Evolutionary conservation across 2,797 vertebrate genomes (phyloP).

Genomic region (Molossus molossus): DNA sequence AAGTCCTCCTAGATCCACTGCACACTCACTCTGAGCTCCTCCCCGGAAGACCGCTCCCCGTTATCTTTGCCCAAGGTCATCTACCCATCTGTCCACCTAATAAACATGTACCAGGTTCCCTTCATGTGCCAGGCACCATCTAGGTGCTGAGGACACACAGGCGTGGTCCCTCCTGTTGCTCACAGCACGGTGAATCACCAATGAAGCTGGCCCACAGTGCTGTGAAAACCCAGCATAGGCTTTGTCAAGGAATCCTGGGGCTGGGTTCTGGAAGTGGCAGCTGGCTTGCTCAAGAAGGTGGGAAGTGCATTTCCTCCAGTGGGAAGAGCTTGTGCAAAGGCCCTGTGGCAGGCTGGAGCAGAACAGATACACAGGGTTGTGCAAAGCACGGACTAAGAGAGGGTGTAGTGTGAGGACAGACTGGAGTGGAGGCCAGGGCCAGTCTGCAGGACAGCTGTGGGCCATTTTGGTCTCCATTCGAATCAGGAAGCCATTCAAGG

Average conservation of each 20-base stretch:
- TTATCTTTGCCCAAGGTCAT: not conserved
- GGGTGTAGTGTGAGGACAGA: accelerated
- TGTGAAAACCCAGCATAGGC: accelerated
- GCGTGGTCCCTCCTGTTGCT: not conserved
- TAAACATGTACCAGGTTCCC: not conserved
- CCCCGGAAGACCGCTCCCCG: not conserved
- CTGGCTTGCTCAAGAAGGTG: not conserved
- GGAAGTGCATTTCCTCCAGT: not conserved
- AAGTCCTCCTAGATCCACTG: slow-evolving; percentile 76
- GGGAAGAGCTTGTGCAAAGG: not conserved
- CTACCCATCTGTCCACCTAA: not conserved
- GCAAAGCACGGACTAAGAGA: not conserved
- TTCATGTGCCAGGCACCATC: accelerated
- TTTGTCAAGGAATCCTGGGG: not conserved
- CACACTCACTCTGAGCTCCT: not conserved
- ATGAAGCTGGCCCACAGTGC: not conserved
- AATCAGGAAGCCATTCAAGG: not conserved
- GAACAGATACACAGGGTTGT: not conserved
- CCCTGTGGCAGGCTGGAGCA: not conserved
- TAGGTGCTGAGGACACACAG: not conserved
- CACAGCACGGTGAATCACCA: not conserved
- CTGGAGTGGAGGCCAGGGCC: not conserved
- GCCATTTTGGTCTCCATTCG: not conserved
- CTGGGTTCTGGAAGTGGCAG: not conserved
- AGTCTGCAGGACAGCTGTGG: not conserved